A percentile compares a stretch with the other conserved stretches of the same genome.
Evolutionary conservation across 37 sponge, comb jelly and placozoan genomes (phyloP).

Genomic region (Sycon ciliatum): DNA sequence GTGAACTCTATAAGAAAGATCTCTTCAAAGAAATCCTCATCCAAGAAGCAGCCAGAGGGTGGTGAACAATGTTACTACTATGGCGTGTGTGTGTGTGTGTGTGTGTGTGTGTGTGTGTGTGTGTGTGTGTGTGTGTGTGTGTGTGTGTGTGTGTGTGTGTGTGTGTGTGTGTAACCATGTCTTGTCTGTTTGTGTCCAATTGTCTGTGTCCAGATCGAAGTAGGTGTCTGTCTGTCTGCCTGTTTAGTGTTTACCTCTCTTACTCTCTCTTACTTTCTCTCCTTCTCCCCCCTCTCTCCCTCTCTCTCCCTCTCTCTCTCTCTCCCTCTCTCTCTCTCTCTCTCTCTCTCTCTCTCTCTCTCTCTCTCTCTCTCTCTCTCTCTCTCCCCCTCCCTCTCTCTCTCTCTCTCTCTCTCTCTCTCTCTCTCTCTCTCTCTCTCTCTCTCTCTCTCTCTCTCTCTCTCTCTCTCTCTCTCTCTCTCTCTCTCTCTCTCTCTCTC

Average conservation of each 20-base stretch:
- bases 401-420: neutral
- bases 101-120: slow-evolving; percentile 13
- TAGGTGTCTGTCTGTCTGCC: no score
- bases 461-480: neutral
- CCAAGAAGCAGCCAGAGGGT: neutral
- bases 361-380: slow-evolving; percentile 38
- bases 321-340: slow-evolving; percentile 5
- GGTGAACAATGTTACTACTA: neutral
- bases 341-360: neutral
- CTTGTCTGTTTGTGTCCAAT: slow-evolving; percentile 26
- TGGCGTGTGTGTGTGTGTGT: slow-evolving; percentile 22
- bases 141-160: neutral
- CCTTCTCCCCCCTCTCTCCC: neutral
- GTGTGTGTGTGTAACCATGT: neutral
- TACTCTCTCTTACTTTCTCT: neutral
- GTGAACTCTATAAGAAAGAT: no score
- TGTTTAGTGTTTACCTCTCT: no score
- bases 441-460: neutral
- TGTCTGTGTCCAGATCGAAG: slow-evolving; percentile 31
- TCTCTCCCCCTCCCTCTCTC: slow-evolving; percentile 57
- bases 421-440: neutral
- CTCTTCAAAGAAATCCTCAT: no score
- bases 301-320: neutral
- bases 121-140: slow-evolving; percentile 17
- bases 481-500: neutral